Base-by-base conservation (phyloP, 2,888 invertebrate species). In the Leptinotarsa haldemani region DNA sequence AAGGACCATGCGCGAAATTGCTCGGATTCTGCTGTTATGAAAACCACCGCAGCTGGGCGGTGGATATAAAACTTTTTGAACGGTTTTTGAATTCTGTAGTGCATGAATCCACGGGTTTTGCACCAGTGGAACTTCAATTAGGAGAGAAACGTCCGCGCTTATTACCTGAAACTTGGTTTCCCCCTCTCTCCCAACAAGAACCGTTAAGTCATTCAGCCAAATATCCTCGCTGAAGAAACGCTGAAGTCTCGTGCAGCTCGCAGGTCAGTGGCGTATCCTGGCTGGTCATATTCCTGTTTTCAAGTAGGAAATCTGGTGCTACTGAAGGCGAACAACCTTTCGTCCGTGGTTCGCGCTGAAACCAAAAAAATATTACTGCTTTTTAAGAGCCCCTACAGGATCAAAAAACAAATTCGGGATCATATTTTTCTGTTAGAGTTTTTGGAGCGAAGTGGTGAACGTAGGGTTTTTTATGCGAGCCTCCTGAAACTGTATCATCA, bases 1-100 rank as follows among this genome's bases (percentile, higher is more conserved):
- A 69, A 30, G 82, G 20, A 74, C 75, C 0, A 83, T 82, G 79
- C 58, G 80, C 25, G 82, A 82, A 58, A 68, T 79, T 46, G 78
- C 76, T n/a, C 46, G 79, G 20, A 25, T 80, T 3, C 69, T 78
- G 25, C 67, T 78, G 78, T 50, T 69, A 75, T 30, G 58, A 70
- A 12, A 48, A 78, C 50, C 80, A 82, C 65, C 73, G 79, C 1
- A 66, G 64, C 13, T 81, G 79, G 78, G 71, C 77, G 16, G 4
- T 64, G 9, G 46, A 63, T 15, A 47, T 64, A 2, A 40, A 40
- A 25, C n/a, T 46, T 46, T 53, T 69, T 40, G 58, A 52, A 7
- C 7, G 7, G 3, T 69, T 69, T 9, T 16, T 58, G n/a, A 69
- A 69, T 47, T 18, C 16, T 48, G 61, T 69, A 40, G 56, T 58